These are phyloP conservation scores for Augiades crinisus DNA, from an alignment of 2,888 invertebrate species.

Conservation along the genomic window DNA sequence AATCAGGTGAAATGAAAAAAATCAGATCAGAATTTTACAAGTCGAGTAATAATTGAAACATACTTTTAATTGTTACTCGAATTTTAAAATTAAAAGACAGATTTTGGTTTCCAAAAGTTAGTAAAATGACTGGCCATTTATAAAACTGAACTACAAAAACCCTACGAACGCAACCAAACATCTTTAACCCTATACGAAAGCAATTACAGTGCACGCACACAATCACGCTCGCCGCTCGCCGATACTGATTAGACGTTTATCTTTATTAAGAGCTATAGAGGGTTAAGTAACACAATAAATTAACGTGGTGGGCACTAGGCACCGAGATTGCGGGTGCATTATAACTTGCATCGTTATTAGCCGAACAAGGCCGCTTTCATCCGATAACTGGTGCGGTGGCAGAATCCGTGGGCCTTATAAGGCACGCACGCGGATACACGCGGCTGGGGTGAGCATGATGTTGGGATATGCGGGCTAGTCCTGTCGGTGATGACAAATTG, in stretches of 20 bases:
- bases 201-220: conserved; percentile 16
- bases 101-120: no score
- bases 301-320: conserved; percentile 33
- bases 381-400: conserved; percentile 61
- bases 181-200: conserved; percentile 18
- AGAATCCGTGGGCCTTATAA: conserved; percentile 61
- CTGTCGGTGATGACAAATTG: conserved; percentile 31
- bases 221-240: conserved; percentile 28
- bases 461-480: conserved; percentile 24
- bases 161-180: not conserved
- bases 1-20: no score
- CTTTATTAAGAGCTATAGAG: conserved; percentile 40
- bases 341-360: conserved; percentile 55
- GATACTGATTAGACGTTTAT: conserved; percentile 42
- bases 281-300: conserved; percentile 43
- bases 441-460: conserved; percentile 42
- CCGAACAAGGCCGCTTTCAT: conserved; percentile 58
- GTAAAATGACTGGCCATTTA: no score
- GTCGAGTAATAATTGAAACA: no score
- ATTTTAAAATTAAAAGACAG: no score
- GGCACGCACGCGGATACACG: conserved; percentile 52
- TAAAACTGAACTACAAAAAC: no score
- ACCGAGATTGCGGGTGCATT: conserved; percentile 35
- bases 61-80: no score
- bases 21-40: no score